Evolutionary conservation across 2,797 vertebrate species (phyloP), one percentile per base, ranked within the genome.

Genomic region (Thunnus albacares): DNA sequence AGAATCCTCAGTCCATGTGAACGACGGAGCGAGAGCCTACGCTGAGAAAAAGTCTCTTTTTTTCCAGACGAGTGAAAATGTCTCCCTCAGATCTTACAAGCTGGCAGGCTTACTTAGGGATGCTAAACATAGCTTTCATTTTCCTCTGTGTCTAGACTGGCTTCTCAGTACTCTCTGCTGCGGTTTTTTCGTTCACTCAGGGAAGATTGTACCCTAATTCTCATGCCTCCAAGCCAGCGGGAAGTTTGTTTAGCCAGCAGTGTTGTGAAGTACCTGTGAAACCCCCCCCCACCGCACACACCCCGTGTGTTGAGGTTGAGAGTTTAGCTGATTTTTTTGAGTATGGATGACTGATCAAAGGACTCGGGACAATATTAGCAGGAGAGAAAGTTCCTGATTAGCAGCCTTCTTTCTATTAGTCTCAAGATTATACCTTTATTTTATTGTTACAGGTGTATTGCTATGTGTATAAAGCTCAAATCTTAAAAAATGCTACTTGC

Each of bases 121-220:
- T 73, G 84, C 93, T 94, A 94, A 94, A 94, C 92, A 93, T 93
- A 94, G 92, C 87, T 88, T 89, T 87, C 71, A 33, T 90, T 91
- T 92, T 79, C 89, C 89, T 91, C 88, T 15, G 85, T 22, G 94
- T 94, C 94, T 94, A 94, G 93, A 94, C 93, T 61, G 71, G 77
- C n/a, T 66, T 78, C 86, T 84, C 85, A 55, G 71, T 66, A 17
- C 84, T 51, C 68, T 91, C 79, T 83, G 87, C 90, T 93, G 93
- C 5, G 91, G 87, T 87, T 89, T 82, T n/a, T 2, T 79, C 28
- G 59, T 71, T 84, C 86, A 55, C 87, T 92, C 67, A 1, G 83
- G 64, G 85, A 87, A 78, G 85, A 83, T 90, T 81, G 85, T 62
- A 80, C 84, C 80, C 82, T 89, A 73, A 90, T 88, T 91, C 87